Evolutionary conservation across 2,888 invertebrate species (phyloP).

Genomic region (Caenorhabditis imperialis): DNA sequence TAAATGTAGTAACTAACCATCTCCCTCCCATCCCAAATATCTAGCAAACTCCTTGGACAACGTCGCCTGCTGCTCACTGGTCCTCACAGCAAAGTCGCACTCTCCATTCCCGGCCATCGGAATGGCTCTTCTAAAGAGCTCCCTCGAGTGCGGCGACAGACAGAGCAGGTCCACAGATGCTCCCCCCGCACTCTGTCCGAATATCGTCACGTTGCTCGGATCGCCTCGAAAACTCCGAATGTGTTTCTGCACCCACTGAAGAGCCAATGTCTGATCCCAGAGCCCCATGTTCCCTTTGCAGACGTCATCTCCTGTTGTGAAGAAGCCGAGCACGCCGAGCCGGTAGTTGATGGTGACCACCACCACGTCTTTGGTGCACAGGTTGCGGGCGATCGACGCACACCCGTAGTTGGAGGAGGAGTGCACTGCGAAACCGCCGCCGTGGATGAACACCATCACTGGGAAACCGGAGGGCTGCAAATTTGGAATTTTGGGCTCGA

Average conservation of each 20-base stretch:
- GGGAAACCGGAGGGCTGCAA: conserved; percentile 62
- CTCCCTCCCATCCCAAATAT: conserved; percentile 57
- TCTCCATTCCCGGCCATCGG: conserved; percentile 66
- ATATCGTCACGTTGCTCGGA: conserved; percentile 73
- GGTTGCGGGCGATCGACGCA: conserved; percentile 51
- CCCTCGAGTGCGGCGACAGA: conserved; percentile 66
- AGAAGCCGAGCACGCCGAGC: conserved; percentile 71
- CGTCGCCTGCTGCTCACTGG: conserved; percentile 46
- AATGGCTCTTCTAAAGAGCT: conserved; percentile 65
- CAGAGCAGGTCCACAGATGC: conserved; percentile 64
- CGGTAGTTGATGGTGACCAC: conserved; percentile 73
- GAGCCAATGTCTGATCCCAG: conserved; percentile 75
- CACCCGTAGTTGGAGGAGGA: conserved; percentile 63
- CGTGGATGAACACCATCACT: conserved; percentile 71
- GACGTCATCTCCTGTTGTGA: conserved; percentile 58
- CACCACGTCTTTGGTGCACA: conserved; percentile 62
- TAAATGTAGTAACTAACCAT: conserved; percentile 27
- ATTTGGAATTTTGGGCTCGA: neutral
- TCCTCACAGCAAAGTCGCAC: conserved; percentile 60
- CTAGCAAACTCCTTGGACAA: conserved; percentile 57
- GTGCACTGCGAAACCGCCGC: conserved; percentile 67
- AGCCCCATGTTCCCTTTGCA: conserved; percentile 71
- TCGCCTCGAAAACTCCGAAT: conserved; percentile 74
- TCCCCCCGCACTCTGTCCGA: conserved; percentile 75
- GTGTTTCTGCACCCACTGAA: conserved; percentile 75